Evolutionary conservation across 2,797 vertebrate genomes (phyloP).

Genomic region (Alectoris magna): DNA sequence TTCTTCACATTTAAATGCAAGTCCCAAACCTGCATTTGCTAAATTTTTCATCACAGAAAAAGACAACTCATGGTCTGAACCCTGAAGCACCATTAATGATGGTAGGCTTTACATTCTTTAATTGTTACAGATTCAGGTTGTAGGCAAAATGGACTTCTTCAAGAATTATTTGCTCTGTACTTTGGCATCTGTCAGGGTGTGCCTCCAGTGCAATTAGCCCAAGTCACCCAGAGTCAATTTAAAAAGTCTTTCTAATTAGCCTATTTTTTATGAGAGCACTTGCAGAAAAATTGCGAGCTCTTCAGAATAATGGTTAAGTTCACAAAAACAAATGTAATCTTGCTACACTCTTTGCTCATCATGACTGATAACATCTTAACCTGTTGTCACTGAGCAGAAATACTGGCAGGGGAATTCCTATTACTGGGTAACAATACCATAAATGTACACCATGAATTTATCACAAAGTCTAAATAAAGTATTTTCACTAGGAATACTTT

Average conservation of each 20-base stretch:
- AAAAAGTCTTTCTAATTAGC: conserved; percentile 24
- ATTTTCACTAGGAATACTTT: neutral
- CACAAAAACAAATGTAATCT: neutral
- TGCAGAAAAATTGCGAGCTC: neutral
- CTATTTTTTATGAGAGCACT: neutral
- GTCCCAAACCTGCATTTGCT: neutral
- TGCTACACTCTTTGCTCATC: neutral
- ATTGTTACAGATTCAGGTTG: neutral
- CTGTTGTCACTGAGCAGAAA: neutral
- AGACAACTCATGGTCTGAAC: neutral
- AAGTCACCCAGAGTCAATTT: conserved; percentile 4
- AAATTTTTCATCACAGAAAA: conserved; percentile 19
- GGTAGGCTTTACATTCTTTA: conserved; percentile 3
- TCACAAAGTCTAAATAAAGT: neutral
- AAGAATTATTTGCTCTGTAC: conserved; percentile 25
- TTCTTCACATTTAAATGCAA: neutral
- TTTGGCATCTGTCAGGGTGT: neutral
- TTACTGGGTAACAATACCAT: neutral
- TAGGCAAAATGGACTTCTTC: conserved; percentile 26
- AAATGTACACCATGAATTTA: neutral
- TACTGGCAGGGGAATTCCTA: neutral
- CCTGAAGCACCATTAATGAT: neutral
- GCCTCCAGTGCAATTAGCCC: conserved; percentile 8
- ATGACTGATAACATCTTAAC: neutral
- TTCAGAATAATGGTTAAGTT: neutral